Percentiles rank a stretch among this genome's conserved stretches.
Evolutionary conservation across 2,888 invertebrate species (phyloP).

Genomic region (Orgyia antiqua): DNA sequence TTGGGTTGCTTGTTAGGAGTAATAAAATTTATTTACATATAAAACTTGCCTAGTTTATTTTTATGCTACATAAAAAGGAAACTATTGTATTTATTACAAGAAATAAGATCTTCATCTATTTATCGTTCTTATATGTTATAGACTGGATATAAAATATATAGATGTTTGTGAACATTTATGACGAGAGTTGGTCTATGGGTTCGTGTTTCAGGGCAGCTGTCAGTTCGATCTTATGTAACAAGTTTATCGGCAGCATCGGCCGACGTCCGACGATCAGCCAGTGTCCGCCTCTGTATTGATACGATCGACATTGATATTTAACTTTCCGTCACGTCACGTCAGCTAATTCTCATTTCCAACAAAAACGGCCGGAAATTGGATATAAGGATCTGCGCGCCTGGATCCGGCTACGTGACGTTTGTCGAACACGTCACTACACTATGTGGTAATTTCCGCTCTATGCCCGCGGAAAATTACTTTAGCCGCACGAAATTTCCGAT

Average conservation of each 20-base stretch:
- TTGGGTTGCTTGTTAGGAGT: constrained; percentile 14
- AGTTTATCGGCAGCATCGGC: constrained; percentile 20
- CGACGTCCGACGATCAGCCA: constrained; percentile 14
- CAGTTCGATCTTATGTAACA: constrained; percentile 18
- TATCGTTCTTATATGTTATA: constrained; percentile 13
- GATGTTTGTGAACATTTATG: constrained; percentile 25
- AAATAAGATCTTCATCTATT: constrained; percentile 17
- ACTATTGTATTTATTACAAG: constrained; percentile 15
- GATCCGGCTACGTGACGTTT: constrained; percentile 77
- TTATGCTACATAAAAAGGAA: constrained; percentile 19
- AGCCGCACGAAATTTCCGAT: constrained; percentile 74
- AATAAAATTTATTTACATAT: constrained; percentile 7
- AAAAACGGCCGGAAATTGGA: constrained; percentile 77
- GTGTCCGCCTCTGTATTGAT: constrained; percentile 27
- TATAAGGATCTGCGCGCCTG: constrained; percentile 74
- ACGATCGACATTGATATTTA: constrained; percentile 61
- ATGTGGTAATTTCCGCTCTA: constrained; percentile 76
- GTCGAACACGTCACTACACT: constrained; percentile 77
- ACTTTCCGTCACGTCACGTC: constrained; percentile 69
- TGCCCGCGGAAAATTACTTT: constrained; percentile 76
- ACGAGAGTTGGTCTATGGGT: constrained; percentile 13
- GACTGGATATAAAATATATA: constrained; percentile 21
- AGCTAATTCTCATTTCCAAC: constrained; percentile 75
- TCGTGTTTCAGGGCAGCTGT: constrained; percentile 13
- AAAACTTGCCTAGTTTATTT: constrained; percentile 4